phyloP scores from a whole-genome alignment of 2,113 vertebrate genomes.

The Gallinago paraguaiae region DNA sequence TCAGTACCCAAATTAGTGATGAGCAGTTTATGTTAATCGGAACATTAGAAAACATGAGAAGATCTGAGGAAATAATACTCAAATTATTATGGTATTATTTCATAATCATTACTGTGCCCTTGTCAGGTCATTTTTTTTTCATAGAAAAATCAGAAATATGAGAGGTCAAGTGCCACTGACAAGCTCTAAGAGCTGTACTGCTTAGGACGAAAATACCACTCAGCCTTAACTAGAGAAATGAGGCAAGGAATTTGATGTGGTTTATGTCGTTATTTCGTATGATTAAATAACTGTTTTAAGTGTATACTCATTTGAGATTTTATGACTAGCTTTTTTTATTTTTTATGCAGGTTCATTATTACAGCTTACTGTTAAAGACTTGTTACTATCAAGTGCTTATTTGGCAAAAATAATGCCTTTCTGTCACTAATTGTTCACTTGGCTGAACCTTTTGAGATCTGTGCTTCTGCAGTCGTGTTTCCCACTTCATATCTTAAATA shows the following conservation, averaged over 20 bases:
- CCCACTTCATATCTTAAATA: background rate
- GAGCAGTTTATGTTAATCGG: background rate
- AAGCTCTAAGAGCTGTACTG: background rate
- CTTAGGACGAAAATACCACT: background rate
- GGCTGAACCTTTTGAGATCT: accelerated
- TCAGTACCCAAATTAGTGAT: background rate
- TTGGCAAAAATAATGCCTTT: background rate
- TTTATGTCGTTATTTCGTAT: background rate
- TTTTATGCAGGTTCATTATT: background rate
- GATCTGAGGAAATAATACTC: background rate
- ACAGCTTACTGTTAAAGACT: background rate
- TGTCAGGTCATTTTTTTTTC: background rate
- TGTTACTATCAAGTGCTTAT: background rate
- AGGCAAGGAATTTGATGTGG: background rate
- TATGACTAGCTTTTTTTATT: background rate
- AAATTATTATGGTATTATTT: background rate
- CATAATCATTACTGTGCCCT: background rate
- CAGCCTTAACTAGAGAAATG: background rate
- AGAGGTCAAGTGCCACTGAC: background rate
- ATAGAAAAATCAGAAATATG: background rate
- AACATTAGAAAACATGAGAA: background rate
- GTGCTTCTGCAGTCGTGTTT: background rate
- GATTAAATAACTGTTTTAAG: background rate
- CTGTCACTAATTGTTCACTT: background rate
- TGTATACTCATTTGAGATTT: background rate